Conservation (phyloP, 1,140 invertebrate species). For the Euglossa dilemma region DNA sequence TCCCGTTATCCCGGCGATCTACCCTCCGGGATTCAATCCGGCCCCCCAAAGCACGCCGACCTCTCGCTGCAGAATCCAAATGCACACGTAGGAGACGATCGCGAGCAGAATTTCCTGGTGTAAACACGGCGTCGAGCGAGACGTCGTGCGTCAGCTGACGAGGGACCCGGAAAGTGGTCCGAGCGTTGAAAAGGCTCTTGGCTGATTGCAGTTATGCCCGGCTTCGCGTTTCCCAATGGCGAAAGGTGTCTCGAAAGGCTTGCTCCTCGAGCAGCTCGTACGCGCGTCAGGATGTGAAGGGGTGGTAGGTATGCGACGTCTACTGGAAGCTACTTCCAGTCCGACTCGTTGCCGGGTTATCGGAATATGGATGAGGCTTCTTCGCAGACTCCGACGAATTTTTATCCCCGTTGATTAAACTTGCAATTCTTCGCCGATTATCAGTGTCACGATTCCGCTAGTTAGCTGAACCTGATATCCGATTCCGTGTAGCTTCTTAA, state of each 20-base stretch:
- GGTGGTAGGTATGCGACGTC: not conserved
- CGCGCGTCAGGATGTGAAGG: too few species aligned
- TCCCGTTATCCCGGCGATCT: conserved; percentile 30
- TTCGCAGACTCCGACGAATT: not conserved
- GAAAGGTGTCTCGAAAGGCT: not conserved
- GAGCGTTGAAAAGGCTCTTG: not conserved
- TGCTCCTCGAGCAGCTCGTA: not conserved
- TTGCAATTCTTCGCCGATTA: not conserved
- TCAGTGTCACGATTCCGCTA: not conserved
- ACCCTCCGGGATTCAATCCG: conserved; percentile 42
- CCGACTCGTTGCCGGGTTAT: not conserved
- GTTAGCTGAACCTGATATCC: too few species aligned
- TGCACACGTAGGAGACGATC: not conserved
- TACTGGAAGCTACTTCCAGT: too few species aligned
- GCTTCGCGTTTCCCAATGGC: not conserved
- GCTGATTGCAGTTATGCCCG: not conserved
- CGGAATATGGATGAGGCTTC: not conserved
- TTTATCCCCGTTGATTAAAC: conserved; percentile 1
- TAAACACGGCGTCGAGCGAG: not conserved
- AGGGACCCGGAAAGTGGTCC: not conserved
- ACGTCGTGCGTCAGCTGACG: not conserved
- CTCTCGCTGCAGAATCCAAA: not conserved
- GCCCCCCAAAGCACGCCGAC: conserved; percentile 10
- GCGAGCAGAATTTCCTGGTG: not conserved
- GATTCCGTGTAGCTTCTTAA: not conserved